phyloP scores from a whole-genome alignment of 2,888 invertebrate species.

The Drosophila borborema region DNA sequence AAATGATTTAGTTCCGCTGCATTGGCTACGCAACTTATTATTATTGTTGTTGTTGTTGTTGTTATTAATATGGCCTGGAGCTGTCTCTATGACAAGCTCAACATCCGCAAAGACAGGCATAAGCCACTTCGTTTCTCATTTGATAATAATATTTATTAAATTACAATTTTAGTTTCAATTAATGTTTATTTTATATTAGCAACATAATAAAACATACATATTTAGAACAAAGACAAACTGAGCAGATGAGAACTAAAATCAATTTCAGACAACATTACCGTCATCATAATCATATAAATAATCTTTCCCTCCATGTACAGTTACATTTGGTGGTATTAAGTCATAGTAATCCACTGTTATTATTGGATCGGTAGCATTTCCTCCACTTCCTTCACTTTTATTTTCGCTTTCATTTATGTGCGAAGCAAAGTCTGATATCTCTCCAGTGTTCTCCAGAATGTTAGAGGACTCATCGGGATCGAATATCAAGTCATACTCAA shows the following conservation, averaged over 20 bases:
- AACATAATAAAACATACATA: background rate
- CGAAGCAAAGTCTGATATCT: too few relatives aligned
- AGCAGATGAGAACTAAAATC: too few relatives aligned
- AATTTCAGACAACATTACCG: too few relatives aligned
- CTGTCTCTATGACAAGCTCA: conserved; percentile 18
- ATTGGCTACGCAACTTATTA: conserved; percentile 58
- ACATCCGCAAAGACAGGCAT: conserved; percentile 63
- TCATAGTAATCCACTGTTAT: background rate
- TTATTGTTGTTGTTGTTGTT: conserved; percentile 17
- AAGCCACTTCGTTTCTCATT: conserved; percentile 12
- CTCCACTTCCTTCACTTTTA: too few relatives aligned
- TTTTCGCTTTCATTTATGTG: too few relatives aligned
- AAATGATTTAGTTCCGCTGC: conserved; percentile 77
- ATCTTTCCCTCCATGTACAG: too few relatives aligned
- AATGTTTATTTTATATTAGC: background rate
- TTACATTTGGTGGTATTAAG: too few relatives aligned
- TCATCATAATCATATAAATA: too few relatives aligned
- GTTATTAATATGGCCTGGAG: conserved; percentile 6
- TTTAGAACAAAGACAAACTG: too few relatives aligned
- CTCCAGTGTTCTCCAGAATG: too few relatives aligned
- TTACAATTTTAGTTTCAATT: background rate
- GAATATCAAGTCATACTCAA: background rate
- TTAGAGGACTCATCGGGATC: too few relatives aligned
- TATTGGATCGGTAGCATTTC: background rate
- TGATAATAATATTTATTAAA: too few relatives aligned